Conservation (phyloP, 2,888 invertebrate genomes). For the Spatulosminthurus flaviceps region DNA sequence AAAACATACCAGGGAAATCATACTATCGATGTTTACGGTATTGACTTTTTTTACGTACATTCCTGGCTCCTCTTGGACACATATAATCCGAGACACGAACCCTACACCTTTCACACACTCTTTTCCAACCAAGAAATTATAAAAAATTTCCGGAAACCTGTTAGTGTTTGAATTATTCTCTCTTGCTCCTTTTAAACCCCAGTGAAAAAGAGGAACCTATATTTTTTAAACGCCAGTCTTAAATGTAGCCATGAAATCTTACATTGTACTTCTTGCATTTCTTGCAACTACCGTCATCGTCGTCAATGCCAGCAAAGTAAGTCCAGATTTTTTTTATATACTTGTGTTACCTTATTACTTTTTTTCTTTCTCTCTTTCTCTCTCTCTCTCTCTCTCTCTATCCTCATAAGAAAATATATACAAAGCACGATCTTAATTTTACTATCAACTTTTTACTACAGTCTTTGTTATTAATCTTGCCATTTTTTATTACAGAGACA, state of each 20-base stretch:
- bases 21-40: slow-evolving; percentile 42
- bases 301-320: slow-evolving; percentile 45
- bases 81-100: slow-evolving; percentile 16
- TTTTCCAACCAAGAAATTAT: slow-evolving; percentile 28
- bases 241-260: slow-evolving; percentile 49
- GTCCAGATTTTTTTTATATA: no score
- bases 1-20: slow-evolving; percentile 43
- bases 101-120: not conserved
- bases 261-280: slow-evolving; percentile 43
- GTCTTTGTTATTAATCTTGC: not conserved
- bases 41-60: slow-evolving; percentile 39
- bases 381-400: not conserved
- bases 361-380: slow-evolving; percentile 2
- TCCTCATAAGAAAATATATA: not conserved
- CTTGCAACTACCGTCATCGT: slow-evolving; percentile 37
- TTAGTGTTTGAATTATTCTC: not conserved
- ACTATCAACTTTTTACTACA: not conserved
- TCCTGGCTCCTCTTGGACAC: slow-evolving; percentile 23
- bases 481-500: slow-evolving; percentile 44
- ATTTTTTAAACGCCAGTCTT: slow-evolving; percentile 31
- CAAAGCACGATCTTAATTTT: slow-evolving; percentile 25
- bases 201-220: slow-evolving; percentile 18
- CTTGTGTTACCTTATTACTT: not conserved
- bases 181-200: no score
- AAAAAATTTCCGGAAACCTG: not conserved